Percentiles rank a stretch among this genome's conserved stretches.
phyloP scores from a whole-genome alignment of 2,113 vertebrate genomes.

The Gasterosteus aculeatus region DNA sequence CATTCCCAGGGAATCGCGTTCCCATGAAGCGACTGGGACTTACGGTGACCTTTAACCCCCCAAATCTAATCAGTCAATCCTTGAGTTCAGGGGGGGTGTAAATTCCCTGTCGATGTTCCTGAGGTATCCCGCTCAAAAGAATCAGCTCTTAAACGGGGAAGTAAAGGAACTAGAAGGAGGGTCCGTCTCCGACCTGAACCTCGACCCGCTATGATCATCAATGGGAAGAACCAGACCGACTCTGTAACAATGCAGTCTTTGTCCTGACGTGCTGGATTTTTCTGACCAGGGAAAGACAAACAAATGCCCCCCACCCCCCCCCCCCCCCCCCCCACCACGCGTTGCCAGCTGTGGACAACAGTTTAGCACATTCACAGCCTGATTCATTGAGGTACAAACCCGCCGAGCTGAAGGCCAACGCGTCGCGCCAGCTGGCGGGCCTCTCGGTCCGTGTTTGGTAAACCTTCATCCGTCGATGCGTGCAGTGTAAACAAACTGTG shows the following conservation, averaged over 20 bases:
- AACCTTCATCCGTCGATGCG: background rate
- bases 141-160: background rate
- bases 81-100: background rate
- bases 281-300: slow-evolving; percentile 46
- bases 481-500: background rate
- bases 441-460: background rate
- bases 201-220: no score
- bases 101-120: background rate
- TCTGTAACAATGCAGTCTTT: slow-evolving; percentile 49
- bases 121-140: background rate
- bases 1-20: no score
- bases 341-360: slow-evolving; percentile 37
- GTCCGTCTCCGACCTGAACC: no score
- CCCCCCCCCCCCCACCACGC: slow-evolving; percentile 18
- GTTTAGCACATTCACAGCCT: slow-evolving; percentile 59
- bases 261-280: slow-evolving; percentile 40
- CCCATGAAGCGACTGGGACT: no score
- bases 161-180: no score
- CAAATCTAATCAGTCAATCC: background rate
- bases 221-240: slow-evolving; percentile 19
- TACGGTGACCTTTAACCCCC: background rate
- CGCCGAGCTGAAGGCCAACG: background rate
- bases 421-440: slow-evolving; percentile 24
- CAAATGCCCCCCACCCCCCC: slow-evolving; percentile 37
- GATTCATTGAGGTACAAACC: slow-evolving; percentile 37